Percentiles rank a stretch among this genome's conserved stretches.
Evolutionary conservation across 2,113 vertebrate species (phyloP).

Genomic region (Datnioides undecimradiatus): DNA sequence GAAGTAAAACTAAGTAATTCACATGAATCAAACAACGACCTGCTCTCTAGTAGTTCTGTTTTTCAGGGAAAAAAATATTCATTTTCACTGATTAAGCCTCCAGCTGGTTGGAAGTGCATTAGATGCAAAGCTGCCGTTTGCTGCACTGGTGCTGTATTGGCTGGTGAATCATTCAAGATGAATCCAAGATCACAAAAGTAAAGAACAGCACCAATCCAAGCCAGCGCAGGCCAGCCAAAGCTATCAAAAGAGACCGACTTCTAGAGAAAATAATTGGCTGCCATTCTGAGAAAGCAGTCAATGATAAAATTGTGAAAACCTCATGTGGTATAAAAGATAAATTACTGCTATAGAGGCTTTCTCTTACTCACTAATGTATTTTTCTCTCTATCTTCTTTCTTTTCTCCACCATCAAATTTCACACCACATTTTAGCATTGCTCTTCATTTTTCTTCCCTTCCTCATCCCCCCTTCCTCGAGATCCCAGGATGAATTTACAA

Average conservation of each 20-base stretch:
- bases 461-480: neutral
- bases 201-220: conserved; percentile 10
- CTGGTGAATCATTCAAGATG: conserved; percentile 11
- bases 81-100: neutral
- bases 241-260: conserved; percentile 31
- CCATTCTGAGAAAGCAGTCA: conserved; percentile 32
- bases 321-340: conserved; percentile 34
- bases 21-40: conserved; percentile 25
- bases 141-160: neutral
- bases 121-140: neutral
- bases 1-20: conserved; percentile 34
- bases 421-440: neutral
- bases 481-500: conserved; percentile 1
- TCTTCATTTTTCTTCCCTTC: neutral
- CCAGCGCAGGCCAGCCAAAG: conserved; percentile 26
- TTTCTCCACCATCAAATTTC: neutral
- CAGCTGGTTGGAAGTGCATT: neutral
- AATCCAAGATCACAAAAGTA: neutral
- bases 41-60: neutral
- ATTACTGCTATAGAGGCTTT: conserved; percentile 27
- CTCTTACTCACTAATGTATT: neutral
- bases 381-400: conserved; percentile 11
- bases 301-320: conserved; percentile 38
- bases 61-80: neutral
- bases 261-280: conserved; percentile 53